Evolutionary conservation across 2,888 invertebrate species (phyloP).

Genomic region (Volucella inflata): DNA sequence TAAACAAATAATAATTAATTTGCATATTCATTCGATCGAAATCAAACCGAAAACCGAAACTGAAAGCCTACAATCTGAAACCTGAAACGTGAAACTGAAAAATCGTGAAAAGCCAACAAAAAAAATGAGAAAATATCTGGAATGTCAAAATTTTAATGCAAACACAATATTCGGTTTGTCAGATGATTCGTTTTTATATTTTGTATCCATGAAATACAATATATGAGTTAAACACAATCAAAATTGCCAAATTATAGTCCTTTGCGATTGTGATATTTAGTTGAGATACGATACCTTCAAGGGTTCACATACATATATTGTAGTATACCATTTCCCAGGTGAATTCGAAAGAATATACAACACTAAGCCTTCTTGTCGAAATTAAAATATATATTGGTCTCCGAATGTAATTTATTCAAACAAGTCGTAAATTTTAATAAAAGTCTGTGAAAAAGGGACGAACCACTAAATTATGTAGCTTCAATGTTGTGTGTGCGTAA

Average conservation of each 20-base stretch:
- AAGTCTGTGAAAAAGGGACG: conserved; percentile 28
- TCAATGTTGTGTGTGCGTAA: neutral
- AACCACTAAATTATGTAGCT: conserved; percentile 24
- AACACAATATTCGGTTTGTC: conserved; percentile 9
- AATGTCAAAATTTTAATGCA: neutral
- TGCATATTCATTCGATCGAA: conserved; percentile 52
- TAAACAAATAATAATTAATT: conserved; percentile 62
- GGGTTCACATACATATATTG: no score
- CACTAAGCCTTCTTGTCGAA: conserved; percentile 11
- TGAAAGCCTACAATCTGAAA: conserved; percentile 1
- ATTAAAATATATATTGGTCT: conserved; percentile 57
- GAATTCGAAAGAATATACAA: neutral
- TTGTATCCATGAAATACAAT: neutral
- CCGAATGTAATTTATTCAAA: conserved; percentile 41
- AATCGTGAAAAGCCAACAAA: neutral
- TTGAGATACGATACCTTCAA: no score
- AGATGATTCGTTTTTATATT: conserved; percentile 8
- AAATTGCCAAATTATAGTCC: no score
- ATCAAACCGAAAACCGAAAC: conserved; percentile 23
- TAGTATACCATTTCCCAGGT: conserved; percentile 45
- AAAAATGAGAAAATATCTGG: no score
- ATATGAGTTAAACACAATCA: conserved; percentile 10
- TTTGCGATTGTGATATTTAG: conserved; percentile 22
- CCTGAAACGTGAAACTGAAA: conserved; percentile 20
- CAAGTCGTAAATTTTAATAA: conserved; percentile 44